These are phyloP conservation scores for Malaclemys terrapin DNA, from an alignment of 2,113 vertebrate genomes.

Conservation along the genomic window DNA sequence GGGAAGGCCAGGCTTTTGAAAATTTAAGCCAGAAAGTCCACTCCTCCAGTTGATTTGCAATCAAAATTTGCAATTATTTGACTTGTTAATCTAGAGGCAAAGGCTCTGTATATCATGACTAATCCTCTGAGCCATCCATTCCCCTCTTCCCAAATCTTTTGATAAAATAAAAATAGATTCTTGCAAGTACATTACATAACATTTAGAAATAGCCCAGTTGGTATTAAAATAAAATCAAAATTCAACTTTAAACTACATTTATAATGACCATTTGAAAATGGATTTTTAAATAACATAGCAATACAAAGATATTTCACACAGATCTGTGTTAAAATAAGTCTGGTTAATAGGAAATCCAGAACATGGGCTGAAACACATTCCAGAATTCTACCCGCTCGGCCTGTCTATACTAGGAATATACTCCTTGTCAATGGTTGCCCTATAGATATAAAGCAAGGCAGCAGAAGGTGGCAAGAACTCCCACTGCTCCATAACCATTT, in stretches of 20 bases:
- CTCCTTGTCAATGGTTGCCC: slow-evolving; percentile 66
- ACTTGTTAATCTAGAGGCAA: not conserved
- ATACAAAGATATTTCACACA: slow-evolving; percentile 69
- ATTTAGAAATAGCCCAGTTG: slow-evolving; percentile 39
- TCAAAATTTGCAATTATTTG: not conserved
- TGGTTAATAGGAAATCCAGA: slow-evolving; percentile 73
- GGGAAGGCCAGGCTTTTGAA: not conserved
- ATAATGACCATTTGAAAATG: slow-evolving; percentile 39
- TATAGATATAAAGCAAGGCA: slow-evolving; percentile 65
- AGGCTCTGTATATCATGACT: not conserved
- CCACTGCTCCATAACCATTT: slow-evolving; percentile 52
- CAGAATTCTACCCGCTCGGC: slow-evolving; percentile 74
- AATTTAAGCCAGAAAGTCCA: not conserved
- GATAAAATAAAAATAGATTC: not conserved
- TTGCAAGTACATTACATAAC: slow-evolving; percentile 45
- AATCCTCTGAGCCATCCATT: not conserved
- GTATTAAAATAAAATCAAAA: slow-evolving; percentile 28
- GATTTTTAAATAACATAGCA: slow-evolving; percentile 61
- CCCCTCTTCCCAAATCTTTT: not conserved
- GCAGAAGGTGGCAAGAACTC: slow-evolving; percentile 72
- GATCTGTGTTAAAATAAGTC: slow-evolving; percentile 67
- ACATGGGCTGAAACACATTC: slow-evolving; percentile 69
- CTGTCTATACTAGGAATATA: slow-evolving; percentile 74
- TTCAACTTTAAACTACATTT: slow-evolving; percentile 48
- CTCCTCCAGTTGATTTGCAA: not conserved